phyloP scores from a whole-genome alignment of 2,888 invertebrate genomes.

The Marasmarcha lunaedactyla region DNA sequence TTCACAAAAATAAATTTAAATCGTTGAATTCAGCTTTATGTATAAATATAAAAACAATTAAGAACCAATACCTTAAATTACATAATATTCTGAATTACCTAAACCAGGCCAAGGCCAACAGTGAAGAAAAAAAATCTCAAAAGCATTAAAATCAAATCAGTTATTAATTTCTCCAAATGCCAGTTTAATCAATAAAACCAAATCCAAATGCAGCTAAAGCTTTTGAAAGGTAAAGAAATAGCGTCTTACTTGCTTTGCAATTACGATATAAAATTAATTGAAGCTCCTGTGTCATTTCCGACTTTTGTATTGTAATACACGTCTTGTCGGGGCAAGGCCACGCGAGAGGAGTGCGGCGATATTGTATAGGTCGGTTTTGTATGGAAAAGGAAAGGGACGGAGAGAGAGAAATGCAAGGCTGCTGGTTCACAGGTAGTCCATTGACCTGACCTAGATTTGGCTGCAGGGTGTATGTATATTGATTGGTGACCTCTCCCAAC shows the following conservation, averaged over 20 bases:
- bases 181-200: constrained; percentile 36
- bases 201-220: constrained; percentile 28
- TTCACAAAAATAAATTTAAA: no score
- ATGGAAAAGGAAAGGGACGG: constrained; percentile 25
- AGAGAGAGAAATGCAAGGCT: constrained; percentile 51
- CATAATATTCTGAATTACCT: no score
- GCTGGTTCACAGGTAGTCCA: constrained; percentile 58
- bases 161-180: constrained; percentile 1
- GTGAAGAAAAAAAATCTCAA: not conserved
- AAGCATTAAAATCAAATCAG: constrained; percentile 1
- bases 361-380: constrained; percentile 6
- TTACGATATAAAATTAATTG: constrained; percentile 44
- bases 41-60: no score
- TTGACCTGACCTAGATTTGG: constrained; percentile 60
- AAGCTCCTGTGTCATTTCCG: constrained; percentile 38
- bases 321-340: constrained; percentile 46
- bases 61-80: no score
- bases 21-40: no score
- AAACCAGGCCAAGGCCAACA: constrained; percentile 1
- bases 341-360: constrained; percentile 28
- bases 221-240: constrained; percentile 20
- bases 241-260: constrained; percentile 19
- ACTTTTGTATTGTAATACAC: constrained; percentile 52
- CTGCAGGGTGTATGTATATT: constrained; percentile 56
- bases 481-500: constrained; percentile 50